Conservation (phyloP, 2,113 vertebrate genomes). For the Neodontobutis hainanensis region DNA sequence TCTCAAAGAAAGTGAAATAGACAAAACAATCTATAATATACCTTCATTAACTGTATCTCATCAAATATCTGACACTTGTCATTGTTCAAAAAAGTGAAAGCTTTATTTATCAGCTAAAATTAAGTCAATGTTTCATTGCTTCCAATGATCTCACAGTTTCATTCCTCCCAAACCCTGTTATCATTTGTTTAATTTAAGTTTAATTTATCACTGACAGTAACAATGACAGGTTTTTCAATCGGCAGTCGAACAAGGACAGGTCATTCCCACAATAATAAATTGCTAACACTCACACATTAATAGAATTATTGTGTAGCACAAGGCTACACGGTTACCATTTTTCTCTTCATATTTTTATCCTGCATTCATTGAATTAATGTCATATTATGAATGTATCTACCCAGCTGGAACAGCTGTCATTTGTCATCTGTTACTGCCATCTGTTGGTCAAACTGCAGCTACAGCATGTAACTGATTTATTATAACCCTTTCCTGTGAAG, state of each 20-base stretch:
- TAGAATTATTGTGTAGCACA: slow-evolving; percentile 37
- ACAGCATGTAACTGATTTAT: too few relatives aligned
- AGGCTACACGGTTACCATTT: slow-evolving; percentile 4
- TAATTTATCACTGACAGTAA: slow-evolving; percentile 78
- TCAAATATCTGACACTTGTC: slow-evolving; percentile 84
- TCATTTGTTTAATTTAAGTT: slow-evolving; percentile 80
- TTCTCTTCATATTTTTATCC: neutral
- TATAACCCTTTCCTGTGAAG: too few relatives aligned
- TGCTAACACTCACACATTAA: slow-evolving; percentile 35
- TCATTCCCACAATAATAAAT: slow-evolving; percentile 46
- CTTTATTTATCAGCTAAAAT: slow-evolving; percentile 83
- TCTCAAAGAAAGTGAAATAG: slow-evolving; percentile 85
- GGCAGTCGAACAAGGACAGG: slow-evolving; percentile 67
- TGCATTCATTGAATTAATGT: neutral
- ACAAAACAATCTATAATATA: slow-evolving; percentile 77
- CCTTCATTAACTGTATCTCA: slow-evolving; percentile 82
- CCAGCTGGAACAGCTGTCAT: neutral
- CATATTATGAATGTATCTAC: too few relatives aligned
- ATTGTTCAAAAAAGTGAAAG: slow-evolving; percentile 85
- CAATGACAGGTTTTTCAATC: slow-evolving; percentile 76
- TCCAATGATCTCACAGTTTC: slow-evolving; percentile 78
- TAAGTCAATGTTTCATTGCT: slow-evolving; percentile 75
- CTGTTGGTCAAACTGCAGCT: slow-evolving; percentile 41
- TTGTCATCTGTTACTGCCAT: slow-evolving; percentile 46
- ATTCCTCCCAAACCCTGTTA: slow-evolving; percentile 73